Conservation (phyloP, 1,140 invertebrate genomes). For the Hydropsyche tenuis region DNA sequence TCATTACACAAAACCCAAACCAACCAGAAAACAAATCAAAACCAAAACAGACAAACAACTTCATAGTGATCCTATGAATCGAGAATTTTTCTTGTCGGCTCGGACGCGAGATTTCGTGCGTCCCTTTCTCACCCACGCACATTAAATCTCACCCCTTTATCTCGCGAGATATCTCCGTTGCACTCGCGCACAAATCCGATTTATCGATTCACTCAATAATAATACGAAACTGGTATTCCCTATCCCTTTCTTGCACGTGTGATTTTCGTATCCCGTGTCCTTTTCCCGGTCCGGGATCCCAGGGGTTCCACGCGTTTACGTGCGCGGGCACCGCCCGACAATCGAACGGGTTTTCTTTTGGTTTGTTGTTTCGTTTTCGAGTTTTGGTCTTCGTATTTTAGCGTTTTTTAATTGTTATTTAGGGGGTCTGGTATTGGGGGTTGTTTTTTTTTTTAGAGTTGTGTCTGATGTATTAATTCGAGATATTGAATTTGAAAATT, state of each 20-base stretch:
- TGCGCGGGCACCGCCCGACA: conserved; percentile 29
- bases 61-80: not conserved
- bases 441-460: not conserved
- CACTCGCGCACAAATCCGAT: conserved; percentile 24
- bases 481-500: not conserved
- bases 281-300: not conserved
- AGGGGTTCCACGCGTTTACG: conserved; percentile 27
- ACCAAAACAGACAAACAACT: not conserved
- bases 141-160: conserved; percentile 39
- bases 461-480: not conserved
- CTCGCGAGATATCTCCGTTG: conserved; percentile 26
- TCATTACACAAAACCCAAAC: not conserved
- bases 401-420: conserved; percentile 22
- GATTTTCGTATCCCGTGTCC: not conserved
- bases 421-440: not conserved
- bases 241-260: not conserved
- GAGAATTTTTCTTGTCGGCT: conserved; percentile 22
- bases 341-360: conserved; percentile 16
- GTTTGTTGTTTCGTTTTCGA: conserved; percentile 7
- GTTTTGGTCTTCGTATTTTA: not conserved
- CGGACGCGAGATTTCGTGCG: conserved; percentile 26
- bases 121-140: conserved; percentile 27
- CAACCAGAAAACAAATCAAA: not conserved
- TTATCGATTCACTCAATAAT: conserved; percentile 25
- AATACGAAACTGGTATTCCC: not conserved